phyloP scores from a whole-genome alignment of 1,140 invertebrate species.

The Reticulitermes speratus region DNA sequence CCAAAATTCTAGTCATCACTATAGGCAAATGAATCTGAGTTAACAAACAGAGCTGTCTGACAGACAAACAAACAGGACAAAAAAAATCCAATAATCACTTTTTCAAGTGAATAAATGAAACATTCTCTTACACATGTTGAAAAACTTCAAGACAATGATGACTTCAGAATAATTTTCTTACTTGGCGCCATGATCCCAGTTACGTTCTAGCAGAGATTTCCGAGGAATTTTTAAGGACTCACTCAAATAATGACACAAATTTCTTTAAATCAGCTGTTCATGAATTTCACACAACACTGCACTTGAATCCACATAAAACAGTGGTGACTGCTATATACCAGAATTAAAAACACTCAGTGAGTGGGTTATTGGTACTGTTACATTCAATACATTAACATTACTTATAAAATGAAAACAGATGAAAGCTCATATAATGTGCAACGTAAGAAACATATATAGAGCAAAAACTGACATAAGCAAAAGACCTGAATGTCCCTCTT shows the following conservation, averaged over 20 bases:
- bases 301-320: conserved; percentile 12
- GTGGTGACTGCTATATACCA: conserved; percentile 10
- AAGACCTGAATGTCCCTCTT: conserved; percentile 26
- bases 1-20: neutral
- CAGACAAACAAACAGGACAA: neutral
- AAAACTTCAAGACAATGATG: neutral
- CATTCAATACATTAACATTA: conserved; percentile 18
- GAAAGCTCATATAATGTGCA: conserved; percentile 13
- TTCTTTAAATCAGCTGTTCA: neutral
- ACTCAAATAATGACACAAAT: conserved; percentile 10
- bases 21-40: neutral
- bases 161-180: neutral
- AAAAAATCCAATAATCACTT: neutral
- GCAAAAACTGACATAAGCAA: conserved; percentile 22
- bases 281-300: conserved; percentile 18
- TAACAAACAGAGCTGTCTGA: neutral
- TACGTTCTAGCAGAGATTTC: neutral
- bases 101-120: neutral
- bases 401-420: conserved; percentile 19
- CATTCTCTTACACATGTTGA: neutral
- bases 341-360: conserved; percentile 15
- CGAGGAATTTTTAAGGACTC: neutral
- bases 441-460: conserved; percentile 23
- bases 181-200: neutral
- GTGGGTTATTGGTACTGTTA: conserved; percentile 2